phyloP scores from a whole-genome alignment of 2,888 invertebrate species.

The Dolomedes plantarius region DNA sequence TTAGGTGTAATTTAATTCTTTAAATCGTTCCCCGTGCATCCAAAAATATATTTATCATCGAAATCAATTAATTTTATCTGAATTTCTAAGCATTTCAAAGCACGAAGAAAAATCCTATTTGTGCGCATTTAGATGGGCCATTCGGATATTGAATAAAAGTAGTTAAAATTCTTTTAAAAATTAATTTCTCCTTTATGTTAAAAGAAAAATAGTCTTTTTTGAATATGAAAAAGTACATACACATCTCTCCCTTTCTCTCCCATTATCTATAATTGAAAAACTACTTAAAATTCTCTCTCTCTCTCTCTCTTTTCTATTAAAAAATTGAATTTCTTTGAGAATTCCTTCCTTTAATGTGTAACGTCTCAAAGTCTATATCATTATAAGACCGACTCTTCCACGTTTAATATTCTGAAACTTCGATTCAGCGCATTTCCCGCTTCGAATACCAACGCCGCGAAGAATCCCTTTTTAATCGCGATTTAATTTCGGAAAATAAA shows the following conservation, averaged over 20 bases:
- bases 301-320: slow-evolving; percentile 14
- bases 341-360: slow-evolving; percentile 14
- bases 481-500: slow-evolving; percentile 22
- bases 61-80: not conserved
- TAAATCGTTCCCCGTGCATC: too few species aligned
- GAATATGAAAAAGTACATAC: not conserved
- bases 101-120: not conserved
- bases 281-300: slow-evolving; percentile 18
- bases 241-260: slow-evolving; percentile 7
- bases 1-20: too few species aligned
- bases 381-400: slow-evolving; percentile 3
- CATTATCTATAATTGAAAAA: slow-evolving; percentile 14
- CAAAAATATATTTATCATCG: not conserved
- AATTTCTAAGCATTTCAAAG: not conserved
- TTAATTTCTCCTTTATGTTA: not conserved
- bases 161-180: slow-evolving; percentile 8
- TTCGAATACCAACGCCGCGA: not conserved
- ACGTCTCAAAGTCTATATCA: slow-evolving; percentile 16
- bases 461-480: slow-evolving; percentile 23
- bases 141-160: not conserved
- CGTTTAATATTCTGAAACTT: slow-evolving; percentile 15
- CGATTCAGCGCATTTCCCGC: slow-evolving; percentile 13
- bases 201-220: not conserved
- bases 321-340: slow-evolving; percentile 9
- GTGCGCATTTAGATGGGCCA: not conserved